These are phyloP conservation scores for Pyrocoelia pectoralis DNA, from an alignment of 2,888 invertebrate species.

Conservation along the genomic window DNA sequence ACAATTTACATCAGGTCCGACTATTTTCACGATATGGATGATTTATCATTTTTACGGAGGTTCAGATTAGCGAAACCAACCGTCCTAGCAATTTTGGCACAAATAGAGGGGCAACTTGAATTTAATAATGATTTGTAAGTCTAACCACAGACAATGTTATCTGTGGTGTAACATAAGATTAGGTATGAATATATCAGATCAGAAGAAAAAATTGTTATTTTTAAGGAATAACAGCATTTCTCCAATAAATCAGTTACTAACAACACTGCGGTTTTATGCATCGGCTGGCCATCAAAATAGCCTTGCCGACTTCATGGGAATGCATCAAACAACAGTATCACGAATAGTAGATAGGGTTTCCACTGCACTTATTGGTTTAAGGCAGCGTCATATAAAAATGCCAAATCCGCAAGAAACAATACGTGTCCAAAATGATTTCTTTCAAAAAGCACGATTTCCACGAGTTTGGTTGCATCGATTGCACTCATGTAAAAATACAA, in stretches of 20 bases:
- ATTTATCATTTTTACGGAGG: not conserved
- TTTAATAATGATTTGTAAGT: no score
- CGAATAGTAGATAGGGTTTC: constrained; percentile 38
- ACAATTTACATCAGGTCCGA: not conserved
- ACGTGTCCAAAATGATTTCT: constrained; percentile 35
- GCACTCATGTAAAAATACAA: constrained; percentile 43
- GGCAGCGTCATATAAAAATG: constrained; percentile 29
- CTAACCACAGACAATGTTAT: no score
- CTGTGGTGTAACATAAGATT: no score
- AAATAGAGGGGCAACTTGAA: constrained; percentile 2
- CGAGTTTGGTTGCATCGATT: constrained; percentile 44
- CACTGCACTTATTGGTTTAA: constrained; percentile 34
- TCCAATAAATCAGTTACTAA: constrained; percentile 37
- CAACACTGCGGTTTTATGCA: constrained; percentile 34
- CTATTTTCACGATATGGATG: constrained; percentile 13
- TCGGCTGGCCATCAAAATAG: constrained; percentile 26
- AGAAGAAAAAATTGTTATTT: no score
- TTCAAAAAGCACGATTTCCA: constrained; percentile 40
- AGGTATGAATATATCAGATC: no score
- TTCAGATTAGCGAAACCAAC: constrained; percentile 5
- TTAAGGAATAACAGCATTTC: constrained; percentile 33
- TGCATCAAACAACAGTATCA: constrained; percentile 35
- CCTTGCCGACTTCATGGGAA: constrained; percentile 38
- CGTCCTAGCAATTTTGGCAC: not conserved
- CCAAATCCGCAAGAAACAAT: constrained; percentile 33